Base-by-base conservation (phyloP, 1,140 invertebrate genomes). In the Phymastichus coffea region DNA sequence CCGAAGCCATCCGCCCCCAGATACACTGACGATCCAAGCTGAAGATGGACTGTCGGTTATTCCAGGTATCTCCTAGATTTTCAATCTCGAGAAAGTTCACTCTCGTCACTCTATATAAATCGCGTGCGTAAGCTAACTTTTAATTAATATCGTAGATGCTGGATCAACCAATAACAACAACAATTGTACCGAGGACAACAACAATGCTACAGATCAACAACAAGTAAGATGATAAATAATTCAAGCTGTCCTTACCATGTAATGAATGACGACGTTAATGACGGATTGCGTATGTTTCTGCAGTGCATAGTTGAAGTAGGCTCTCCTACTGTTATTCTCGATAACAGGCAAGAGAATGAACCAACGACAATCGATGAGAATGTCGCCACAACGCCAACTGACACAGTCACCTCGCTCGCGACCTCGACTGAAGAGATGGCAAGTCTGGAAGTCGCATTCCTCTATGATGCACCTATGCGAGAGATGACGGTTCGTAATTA, bases 391-490 rank as follows among this genome's bases (percentile, higher is more conserved):
- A 64, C 63, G 9, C 53, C 63, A n/a, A 70, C 78, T 63, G 69
- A 69, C 61, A 74, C 65, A 52, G 72, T 68, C 65, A 75, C 69
- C 64, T 77, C 68, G 20, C 64, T 75, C 60, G 68, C 66, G 22
- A 68, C 72, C 33, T 62, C 69, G 49, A 49, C 43, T 35, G 77
- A 79, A 17, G 85, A 86, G 67, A 88, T 90, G 71, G 90, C 90
- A 8, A 85, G 85, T 56, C 79, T 97, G 47, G 93, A 96, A 75
- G 87, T 95, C 25, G 92, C 92, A 10, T 87, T 97, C 70, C 80
- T 91, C 12, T 97, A 95, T 73, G 92, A 96, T 72, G 88, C 91
- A 4, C 88, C 91, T 4, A 90, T 93, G 77, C 84, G 89, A 15
- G 93, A 91, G 75, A 93, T 97, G 90, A 93, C 90, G 20, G 88